Evolutionary conservation across 2,113 vertebrate genomes (phyloP).

Genomic region (Catharus bicknelli): DNA sequence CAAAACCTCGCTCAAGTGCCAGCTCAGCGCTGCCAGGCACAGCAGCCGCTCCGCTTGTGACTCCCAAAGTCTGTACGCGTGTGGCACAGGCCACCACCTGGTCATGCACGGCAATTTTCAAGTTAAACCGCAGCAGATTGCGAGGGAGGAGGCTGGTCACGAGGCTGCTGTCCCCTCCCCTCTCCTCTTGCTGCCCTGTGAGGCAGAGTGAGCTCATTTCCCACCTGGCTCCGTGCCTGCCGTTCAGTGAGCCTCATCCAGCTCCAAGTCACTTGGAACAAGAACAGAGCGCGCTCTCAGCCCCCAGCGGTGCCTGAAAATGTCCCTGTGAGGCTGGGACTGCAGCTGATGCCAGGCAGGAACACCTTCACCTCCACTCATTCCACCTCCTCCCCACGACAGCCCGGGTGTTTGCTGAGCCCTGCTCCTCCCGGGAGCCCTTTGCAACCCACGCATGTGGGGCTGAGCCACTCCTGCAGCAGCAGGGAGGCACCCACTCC

Average conservation of each 20-base stretch:
- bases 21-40: not conserved
- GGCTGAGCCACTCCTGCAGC: fast-evolving
- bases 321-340: not conserved
- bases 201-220: not conserved
- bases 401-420: not conserved
- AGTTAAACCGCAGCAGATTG: fast-evolving
- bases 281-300: fast-evolving
- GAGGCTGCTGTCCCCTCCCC: not conserved
- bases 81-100: not conserved
- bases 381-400: fast-evolving
- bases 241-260: not conserved
- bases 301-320: not conserved
- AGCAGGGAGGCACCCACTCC: fast-evolving
- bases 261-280: not conserved
- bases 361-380: not conserved
- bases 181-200: not conserved
- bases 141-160: fast-evolving
- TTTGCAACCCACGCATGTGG: fast-evolving
- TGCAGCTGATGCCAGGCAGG: not conserved
- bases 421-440: fast-evolving
- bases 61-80: fast-evolving
- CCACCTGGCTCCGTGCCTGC: not conserved
- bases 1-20: not conserved
- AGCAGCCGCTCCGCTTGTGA: not conserved
- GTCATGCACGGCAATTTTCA: not conserved